phyloP scores from a whole-genome alignment of 2,113 vertebrate species.

The Xenopus borealis region DNA sequence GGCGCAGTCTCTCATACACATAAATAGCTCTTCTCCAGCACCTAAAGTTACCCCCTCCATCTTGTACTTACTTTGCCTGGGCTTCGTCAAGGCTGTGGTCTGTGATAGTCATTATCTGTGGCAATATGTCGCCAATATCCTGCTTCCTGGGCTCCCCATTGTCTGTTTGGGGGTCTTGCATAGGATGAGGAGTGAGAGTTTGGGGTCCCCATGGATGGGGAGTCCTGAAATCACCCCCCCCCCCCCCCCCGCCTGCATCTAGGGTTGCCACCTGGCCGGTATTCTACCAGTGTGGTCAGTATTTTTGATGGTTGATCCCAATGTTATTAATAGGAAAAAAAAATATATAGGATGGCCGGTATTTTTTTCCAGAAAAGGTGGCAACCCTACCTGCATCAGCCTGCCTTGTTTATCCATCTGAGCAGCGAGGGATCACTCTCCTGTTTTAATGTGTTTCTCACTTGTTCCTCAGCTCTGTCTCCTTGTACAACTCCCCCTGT shows the following conservation, averaged over 20 bases:
- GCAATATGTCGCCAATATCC: conserved; percentile 82
- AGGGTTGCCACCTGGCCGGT: no score
- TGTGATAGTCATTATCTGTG: conserved; percentile 85
- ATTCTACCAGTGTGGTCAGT: no score
- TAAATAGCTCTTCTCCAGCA: conserved; percentile 3
- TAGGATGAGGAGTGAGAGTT: conserved; percentile 53
- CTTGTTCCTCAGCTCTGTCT: conserved; percentile 10
- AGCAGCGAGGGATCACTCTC: conserved; percentile 13
- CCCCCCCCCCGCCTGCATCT: no score
- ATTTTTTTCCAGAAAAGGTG: no score
- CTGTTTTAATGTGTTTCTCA: not conserved
- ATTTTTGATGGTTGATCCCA: no score
- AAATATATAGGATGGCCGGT: no score
- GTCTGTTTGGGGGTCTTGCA: conserved; percentile 64
- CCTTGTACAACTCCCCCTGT: not conserved
- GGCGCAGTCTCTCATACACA: no score
- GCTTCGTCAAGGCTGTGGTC: conserved; percentile 68
- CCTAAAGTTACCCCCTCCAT: not conserved
- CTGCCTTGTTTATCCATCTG: conserved; percentile 57
- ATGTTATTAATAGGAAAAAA: no score
- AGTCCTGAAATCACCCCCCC: conserved; percentile 56
- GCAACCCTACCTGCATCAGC: conserved; percentile 57
- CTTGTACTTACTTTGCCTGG: conserved; percentile 64
- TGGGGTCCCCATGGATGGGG: conserved; percentile 53
- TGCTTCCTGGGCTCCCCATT: conserved; percentile 63